phyloP scores from a whole-genome alignment of 2,113 vertebrate species.

The Bathybates hornii region DNA sequence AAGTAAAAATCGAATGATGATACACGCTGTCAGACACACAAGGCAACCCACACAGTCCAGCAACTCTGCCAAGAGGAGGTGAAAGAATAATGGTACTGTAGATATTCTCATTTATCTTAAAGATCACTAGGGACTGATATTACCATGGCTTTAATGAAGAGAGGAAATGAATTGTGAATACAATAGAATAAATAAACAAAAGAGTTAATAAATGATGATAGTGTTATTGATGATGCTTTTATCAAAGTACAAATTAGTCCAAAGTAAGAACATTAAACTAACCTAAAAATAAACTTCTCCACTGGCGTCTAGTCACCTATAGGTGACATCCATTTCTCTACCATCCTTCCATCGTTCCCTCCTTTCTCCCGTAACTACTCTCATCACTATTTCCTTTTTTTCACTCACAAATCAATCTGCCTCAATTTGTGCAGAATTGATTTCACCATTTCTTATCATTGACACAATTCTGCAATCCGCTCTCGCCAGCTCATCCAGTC shows the following conservation, averaged over 20 bases:
- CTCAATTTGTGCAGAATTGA: conserved; percentile 66
- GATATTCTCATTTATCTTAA: background rate
- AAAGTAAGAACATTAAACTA: background rate
- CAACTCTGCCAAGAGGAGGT: background rate
- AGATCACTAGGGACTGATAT: background rate
- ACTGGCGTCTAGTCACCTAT: background rate
- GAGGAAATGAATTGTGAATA: background rate
- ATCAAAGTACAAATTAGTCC: background rate
- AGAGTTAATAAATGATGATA: background rate
- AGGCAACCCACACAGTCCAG: conserved; percentile 6
- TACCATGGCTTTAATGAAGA: background rate
- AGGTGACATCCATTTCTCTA: conserved; percentile 1
- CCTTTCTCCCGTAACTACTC: background rate
- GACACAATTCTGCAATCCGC: conserved; percentile 25
- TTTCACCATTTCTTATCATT: conserved; percentile 52
- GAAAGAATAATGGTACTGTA: background rate
- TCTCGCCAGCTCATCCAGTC: background rate
- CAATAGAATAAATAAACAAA: background rate
- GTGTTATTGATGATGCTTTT: background rate
- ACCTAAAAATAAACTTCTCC: background rate
- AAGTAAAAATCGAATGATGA: conserved; percentile 38
- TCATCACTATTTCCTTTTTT: conserved; percentile 51
- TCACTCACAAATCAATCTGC: conserved; percentile 62
- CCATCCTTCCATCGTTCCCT: background rate
- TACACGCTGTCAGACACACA: background rate